phyloP scores from a whole-genome alignment of 2,888 invertebrate species.

The Rhaphigaster nebulosa region DNA sequence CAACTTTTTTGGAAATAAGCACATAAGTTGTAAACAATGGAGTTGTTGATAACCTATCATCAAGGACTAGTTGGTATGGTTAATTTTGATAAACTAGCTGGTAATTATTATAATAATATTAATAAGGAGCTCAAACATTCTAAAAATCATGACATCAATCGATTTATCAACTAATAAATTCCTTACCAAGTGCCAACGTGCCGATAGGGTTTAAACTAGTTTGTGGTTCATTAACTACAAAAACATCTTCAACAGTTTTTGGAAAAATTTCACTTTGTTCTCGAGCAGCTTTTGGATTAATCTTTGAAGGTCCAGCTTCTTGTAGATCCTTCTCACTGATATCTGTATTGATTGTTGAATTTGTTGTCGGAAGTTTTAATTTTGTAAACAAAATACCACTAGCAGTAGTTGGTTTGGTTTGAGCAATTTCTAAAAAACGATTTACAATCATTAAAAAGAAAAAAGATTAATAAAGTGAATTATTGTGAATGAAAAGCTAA shows the following conservation, averaged over 20 bases:
- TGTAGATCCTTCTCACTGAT: conserved; percentile 18
- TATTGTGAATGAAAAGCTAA: not conserved
- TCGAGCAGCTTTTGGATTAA: not conserved
- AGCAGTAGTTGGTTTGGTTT: not conserved
- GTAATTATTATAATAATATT: too few species aligned
- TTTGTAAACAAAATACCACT: not conserved
- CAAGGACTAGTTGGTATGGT: too few species aligned
- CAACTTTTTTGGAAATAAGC: too few species aligned
- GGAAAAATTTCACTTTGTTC: not conserved
- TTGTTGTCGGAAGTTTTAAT: conserved; percentile 1
- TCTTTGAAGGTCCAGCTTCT: conserved; percentile 45
- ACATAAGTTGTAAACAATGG: too few species aligned
- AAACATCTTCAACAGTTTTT: not conserved
- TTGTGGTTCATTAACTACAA: not conserved
- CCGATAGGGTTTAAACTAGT: conserved; percentile 17
- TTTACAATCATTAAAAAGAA: not conserved
- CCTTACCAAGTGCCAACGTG: conserved; percentile 51
- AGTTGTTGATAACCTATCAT: too few species aligned
- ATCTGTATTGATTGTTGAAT: not conserved
- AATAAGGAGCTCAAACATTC: too few species aligned
- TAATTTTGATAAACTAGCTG: too few species aligned
- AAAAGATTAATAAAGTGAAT: not conserved
- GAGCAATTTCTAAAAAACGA: not conserved
- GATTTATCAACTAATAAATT: too few species aligned
- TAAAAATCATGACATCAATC: too few species aligned